A percentile compares a stretch with the other conserved stretches of the same genome.
phyloP scores from a whole-genome alignment of 1,140 invertebrate species.

The Drosophila sucinea region DNA sequence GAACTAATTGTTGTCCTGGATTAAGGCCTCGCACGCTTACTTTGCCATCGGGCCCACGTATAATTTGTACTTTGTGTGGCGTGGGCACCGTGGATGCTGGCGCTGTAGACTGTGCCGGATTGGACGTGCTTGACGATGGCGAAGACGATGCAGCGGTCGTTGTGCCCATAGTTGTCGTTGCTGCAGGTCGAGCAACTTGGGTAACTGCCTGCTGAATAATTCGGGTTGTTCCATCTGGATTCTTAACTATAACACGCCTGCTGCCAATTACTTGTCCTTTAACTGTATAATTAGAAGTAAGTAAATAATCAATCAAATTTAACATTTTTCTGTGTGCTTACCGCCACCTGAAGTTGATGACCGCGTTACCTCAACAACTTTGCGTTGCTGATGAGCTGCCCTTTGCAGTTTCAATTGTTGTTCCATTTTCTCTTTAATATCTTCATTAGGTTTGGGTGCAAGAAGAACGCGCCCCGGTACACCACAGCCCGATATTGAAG shows the following conservation, averaged over 20 bases:
- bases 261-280: conserved; percentile 76
- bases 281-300: conserved; percentile 28
- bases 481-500: conserved; percentile 28
- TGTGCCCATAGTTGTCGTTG: conserved; percentile 43
- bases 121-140: conserved; percentile 30
- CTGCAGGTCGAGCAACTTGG: conserved; percentile 44
- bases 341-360: conserved; percentile 52
- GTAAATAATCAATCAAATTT: no score
- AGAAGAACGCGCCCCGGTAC: conserved; percentile 65
- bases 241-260: conserved; percentile 90
- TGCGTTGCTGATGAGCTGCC: conserved; percentile 92
- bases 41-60: conserved; percentile 94
- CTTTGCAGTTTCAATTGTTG: conserved; percentile 93
- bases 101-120: conserved; percentile 26
- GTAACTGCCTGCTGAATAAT: conserved; percentile 86
- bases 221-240: conserved; percentile 90
- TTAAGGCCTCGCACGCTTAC: conserved; percentile 95
- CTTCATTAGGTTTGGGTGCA: conserved; percentile 84
- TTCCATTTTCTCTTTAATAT: conserved; percentile 96
- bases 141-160: conserved; percentile 62
- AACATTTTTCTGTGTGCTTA: conserved; percentile 10
- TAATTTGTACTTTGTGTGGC: conserved; percentile 95
- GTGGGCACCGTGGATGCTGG: conserved; percentile 83
- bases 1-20: conserved; percentile 96
- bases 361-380: conserved; percentile 80